phyloP scores from a whole-genome alignment of 2,888 invertebrate genomes.

The Cephus pygmeus region DNA sequence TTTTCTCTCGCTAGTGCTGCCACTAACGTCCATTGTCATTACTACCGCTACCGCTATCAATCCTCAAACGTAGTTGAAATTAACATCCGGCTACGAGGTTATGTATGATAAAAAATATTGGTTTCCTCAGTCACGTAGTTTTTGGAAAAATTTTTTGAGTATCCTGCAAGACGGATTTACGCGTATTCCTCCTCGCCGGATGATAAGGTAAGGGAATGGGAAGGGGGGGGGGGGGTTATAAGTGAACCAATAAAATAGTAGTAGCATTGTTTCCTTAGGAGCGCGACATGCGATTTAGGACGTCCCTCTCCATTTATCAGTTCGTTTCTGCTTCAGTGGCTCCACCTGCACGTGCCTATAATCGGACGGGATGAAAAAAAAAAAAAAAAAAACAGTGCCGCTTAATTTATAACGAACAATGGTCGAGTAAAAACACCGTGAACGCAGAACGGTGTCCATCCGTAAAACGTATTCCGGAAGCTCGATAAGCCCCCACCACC shows the following conservation, averaged over 20 bases:
- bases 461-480: background rate
- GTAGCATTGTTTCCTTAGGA: background rate
- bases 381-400: background rate
- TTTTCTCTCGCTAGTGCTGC: background rate
- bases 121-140: too few relatives aligned
- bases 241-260: background rate
- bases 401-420: background rate
- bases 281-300: background rate
- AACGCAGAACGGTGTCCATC: background rate
- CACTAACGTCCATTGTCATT: background rate
- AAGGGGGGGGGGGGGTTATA: background rate
- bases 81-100: background rate
- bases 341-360: background rate
- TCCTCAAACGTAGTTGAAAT: background rate
- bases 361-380: background rate
- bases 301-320: background rate
- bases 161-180: background rate
- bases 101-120: too few relatives aligned
- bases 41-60: background rate
- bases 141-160: background rate
- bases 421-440: background rate
- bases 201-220: background rate
- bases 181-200: background rate
- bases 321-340: background rate
- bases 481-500: background rate